A percentile compares a stretch with the other conserved stretches of the same genome.
phyloP scores from a whole-genome alignment of 1,140 invertebrate species.

The Solenopsis invicta region DNA sequence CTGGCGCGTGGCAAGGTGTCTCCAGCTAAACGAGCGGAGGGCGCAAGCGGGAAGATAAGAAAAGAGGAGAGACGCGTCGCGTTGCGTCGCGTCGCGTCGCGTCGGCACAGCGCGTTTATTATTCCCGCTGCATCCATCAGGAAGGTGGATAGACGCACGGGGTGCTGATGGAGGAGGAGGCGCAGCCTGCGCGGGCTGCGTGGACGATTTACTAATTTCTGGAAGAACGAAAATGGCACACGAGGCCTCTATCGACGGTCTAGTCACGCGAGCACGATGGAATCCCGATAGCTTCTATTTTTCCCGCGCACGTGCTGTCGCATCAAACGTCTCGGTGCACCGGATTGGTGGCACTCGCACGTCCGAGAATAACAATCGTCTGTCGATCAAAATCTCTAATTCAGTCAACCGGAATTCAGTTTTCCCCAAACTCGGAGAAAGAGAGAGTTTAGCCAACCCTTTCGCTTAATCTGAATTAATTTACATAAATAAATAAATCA shows the following conservation, averaged over 20 bases:
- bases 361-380: slow-evolving; percentile 26
- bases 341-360: slow-evolving; percentile 37
- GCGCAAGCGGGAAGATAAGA: slow-evolving; percentile 59
- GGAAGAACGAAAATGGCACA: slow-evolving; percentile 71
- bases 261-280: slow-evolving; percentile 68
- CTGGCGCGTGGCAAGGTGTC: slow-evolving; percentile 74
- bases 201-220: slow-evolving; percentile 76
- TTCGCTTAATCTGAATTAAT: not conserved
- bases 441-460: not conserved
- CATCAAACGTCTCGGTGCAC: slow-evolving; percentile 17
- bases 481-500: slow-evolving; percentile 6
- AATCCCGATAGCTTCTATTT: slow-evolving; percentile 66
- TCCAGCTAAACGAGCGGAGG: slow-evolving; percentile 26
- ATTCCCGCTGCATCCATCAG: slow-evolving; percentile 68
- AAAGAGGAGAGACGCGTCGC: not conserved
- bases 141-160: slow-evolving; percentile 57
- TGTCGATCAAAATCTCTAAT: not conserved
- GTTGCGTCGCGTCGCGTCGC: slow-evolving; percentile 7
- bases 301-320: slow-evolving; percentile 42
- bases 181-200: slow-evolving; percentile 58
- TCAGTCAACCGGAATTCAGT: not conserved
- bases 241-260: slow-evolving; percentile 69
- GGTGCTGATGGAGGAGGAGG: slow-evolving; percentile 58
- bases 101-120: slow-evolving; percentile 66
- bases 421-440: not conserved